Percentiles rank a stretch among this genome's conserved stretches.
These are phyloP conservation scores for Calypte anna DNA, from an alignment of 2,113 vertebrate species.

Conservation along the genomic window DNA sequence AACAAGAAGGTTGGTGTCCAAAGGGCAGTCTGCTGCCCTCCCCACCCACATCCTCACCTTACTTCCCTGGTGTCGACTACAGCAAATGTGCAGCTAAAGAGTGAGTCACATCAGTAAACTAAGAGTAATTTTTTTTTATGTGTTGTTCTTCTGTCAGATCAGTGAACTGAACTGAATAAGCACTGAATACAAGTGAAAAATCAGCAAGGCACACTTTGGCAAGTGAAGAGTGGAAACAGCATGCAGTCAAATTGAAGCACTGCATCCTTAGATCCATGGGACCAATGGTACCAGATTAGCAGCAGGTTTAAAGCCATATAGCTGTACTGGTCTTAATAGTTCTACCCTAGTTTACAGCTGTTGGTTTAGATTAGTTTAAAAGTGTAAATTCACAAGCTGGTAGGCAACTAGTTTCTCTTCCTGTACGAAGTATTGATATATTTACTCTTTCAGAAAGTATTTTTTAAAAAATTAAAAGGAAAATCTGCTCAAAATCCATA, in stretches of 20 bases:
- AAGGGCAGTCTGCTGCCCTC: background rate
- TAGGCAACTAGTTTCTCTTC: background rate
- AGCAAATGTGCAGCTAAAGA: background rate
- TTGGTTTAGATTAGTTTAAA: background rate
- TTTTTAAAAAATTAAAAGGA: background rate
- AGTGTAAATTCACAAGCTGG: background rate
- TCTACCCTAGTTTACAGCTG: background rate
- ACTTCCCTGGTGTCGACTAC: background rate
- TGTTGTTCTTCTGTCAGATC: slow-evolving; percentile 3
- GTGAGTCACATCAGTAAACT: slow-evolving; percentile 18
- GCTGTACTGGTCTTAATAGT: background rate
- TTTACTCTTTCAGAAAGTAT: background rate
- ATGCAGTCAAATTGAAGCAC: background rate
- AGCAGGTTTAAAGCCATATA: background rate
- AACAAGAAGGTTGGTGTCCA: background rate
- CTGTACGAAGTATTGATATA: background rate
- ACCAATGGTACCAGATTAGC: background rate
- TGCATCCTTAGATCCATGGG: background rate
- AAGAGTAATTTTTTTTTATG: background rate
- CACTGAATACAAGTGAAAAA: background rate
- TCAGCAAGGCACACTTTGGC: background rate
- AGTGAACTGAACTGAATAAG: slow-evolving; percentile 23
- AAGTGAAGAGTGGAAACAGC: background rate
- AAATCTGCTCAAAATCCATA: background rate
- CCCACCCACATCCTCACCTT: background rate